Conservation (phyloP, 2,113 vertebrate genomes). For the Alethe diademata region DNA sequence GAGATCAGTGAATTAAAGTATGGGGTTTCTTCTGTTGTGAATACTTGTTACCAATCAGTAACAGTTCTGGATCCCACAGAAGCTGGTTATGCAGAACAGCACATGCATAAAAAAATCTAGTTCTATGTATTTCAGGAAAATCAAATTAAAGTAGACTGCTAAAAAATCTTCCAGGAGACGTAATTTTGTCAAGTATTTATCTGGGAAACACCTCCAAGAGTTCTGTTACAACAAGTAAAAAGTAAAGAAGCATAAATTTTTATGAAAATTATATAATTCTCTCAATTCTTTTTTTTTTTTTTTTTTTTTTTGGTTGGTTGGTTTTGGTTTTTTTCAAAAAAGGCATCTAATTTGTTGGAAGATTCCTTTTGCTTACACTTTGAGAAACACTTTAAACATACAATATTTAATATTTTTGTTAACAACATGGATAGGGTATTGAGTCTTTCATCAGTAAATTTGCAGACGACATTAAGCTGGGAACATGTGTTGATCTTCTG, state of each 20-base stretch:
- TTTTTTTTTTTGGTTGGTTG: too few species aligned
- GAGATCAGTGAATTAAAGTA: background rate
- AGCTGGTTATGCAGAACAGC: background rate
- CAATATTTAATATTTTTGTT: too few species aligned
- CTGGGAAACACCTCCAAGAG: background rate
- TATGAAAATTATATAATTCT: background rate
- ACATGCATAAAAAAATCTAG: background rate
- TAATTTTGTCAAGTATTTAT: background rate
- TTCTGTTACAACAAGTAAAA: background rate
- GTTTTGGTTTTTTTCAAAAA: background rate
- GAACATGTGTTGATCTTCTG: too few species aligned
- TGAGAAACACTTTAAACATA: background rate
- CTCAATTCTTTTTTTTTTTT: fast-evolving
- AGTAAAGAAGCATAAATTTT: background rate
- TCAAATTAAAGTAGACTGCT: background rate
- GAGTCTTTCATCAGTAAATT: too few species aligned
- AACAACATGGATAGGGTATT: too few species aligned
- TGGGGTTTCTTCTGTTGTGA: background rate
- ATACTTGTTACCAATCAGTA: background rate
- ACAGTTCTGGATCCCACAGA: background rate
- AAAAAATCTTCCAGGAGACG: background rate
- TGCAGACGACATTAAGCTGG: too few species aligned
- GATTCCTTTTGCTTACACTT: background rate
- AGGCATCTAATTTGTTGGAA: background rate
- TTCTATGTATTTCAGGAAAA: background rate